Percentiles rank a stretch among this genome's conserved stretches.
These are phyloP conservation scores for Stichodactyla helianthus DNA, from an alignment of 64 coral and sea anemone genomes.

Conservation along the genomic window DNA sequence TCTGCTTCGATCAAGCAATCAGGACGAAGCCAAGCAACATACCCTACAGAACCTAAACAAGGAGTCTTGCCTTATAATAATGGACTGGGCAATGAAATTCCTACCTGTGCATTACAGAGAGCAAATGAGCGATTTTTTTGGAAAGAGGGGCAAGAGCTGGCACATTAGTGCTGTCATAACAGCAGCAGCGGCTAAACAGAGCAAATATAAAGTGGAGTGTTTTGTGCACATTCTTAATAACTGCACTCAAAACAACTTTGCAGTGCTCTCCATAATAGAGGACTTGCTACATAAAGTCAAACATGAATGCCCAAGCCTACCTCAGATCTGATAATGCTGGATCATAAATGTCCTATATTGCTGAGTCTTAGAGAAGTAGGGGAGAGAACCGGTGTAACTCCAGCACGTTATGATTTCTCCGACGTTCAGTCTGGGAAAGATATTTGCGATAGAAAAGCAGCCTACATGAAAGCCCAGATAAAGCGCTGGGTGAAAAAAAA, in stretches of 20 bases:
- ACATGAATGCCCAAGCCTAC: not conserved
- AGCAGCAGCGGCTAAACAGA: not conserved
- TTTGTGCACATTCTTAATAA: constrained; percentile 29
- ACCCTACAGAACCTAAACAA: constrained; percentile 6
- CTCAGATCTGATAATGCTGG: constrained; percentile 27
- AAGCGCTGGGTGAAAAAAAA: constrained; percentile 34
- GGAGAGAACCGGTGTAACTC: not conserved
- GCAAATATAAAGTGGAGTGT: constrained; percentile 21
- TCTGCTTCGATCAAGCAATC: not conserved
- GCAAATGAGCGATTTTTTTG: not conserved
- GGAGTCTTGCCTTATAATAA: no score
- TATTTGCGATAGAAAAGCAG: not conserved
- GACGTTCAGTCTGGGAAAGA: constrained; percentile 22
- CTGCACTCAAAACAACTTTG: constrained; percentile 29
- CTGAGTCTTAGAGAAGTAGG: constrained; percentile 30
- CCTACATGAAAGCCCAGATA: constrained; percentile 15
- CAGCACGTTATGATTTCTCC: constrained; percentile 17
- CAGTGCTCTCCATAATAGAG: constrained; percentile 29
- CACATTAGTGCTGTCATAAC: constrained; percentile 21
- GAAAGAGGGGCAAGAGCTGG: not conserved
- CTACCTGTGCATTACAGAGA: not conserved
- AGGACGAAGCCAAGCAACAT: constrained; percentile 36
- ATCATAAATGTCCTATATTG: constrained; percentile 27
- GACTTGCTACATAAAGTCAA: constrained; percentile 26
- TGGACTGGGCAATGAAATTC: no score